Conservation (phyloP, 1,140 invertebrate genomes). For the Drosophila kurseongensis region DNA sequence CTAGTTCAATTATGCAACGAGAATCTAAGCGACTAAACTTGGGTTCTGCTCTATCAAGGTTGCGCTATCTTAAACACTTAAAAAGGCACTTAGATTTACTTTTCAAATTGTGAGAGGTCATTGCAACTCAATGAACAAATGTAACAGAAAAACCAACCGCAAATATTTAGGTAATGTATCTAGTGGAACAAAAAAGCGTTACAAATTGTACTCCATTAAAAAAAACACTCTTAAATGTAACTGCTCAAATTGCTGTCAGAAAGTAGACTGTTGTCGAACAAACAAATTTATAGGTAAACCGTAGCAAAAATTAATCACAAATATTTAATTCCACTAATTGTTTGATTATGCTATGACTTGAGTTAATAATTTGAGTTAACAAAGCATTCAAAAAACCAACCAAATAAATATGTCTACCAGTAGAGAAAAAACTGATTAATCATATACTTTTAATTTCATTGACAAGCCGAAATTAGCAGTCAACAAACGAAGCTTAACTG, state of each 20-base stretch:
- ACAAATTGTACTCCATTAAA: neutral
- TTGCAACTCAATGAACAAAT: neutral
- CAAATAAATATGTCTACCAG: conserved; percentile 3
- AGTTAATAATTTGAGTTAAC: neutral
- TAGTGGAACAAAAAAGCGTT: conserved; percentile 1
- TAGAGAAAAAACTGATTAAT: conserved; percentile 24
- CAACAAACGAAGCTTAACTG: conserved; percentile 52
- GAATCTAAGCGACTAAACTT: neutral
- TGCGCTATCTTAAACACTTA: neutral
- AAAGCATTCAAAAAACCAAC: neutral
- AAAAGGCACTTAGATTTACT: neutral
- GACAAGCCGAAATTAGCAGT: conserved; percentile 61
- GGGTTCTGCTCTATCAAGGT: conserved; percentile 1
- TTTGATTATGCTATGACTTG: neutral
- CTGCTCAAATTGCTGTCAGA: neutral
- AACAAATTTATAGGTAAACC: neutral
- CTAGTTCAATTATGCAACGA: conserved; percentile 50
- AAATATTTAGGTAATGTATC: neutral
- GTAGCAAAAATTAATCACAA: neutral
- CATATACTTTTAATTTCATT: conserved; percentile 52
- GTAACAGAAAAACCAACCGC: neutral
- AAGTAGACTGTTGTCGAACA: neutral
- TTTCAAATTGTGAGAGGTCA: neutral
- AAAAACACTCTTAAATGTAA: neutral
- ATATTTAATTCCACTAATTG: conserved; percentile 16